Base-by-base conservation (phyloP, 2,888 invertebrate genomes). In the Galeopsomyia nigrocyanea region DNA sequence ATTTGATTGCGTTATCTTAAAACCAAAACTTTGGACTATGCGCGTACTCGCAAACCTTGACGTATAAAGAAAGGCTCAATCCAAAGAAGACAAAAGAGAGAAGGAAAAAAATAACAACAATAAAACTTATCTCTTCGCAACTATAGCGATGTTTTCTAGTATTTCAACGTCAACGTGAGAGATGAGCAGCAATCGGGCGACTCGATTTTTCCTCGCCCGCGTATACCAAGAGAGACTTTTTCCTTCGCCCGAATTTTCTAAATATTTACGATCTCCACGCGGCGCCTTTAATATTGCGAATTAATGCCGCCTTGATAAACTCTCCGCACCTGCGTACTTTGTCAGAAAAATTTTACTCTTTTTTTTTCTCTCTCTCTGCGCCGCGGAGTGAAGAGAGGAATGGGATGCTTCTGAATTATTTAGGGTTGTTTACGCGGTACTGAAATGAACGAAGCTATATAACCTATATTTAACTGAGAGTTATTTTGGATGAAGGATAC, bases 261-360 rank as follows among this genome's bases (percentile, higher is more conserved):
- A 68, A 73, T 73, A 73, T 73, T 73, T 68, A 73, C 64, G 68
- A 39, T 47, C 7, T 10, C 46, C 67, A 64, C 31, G 57, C 67
- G 68, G 64, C n/a, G 58, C 39, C 49, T 62, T 63, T 60, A 68
- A 73, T 73, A 73, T 73, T 63, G 22, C 57, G 66, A 61, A 72
- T 72, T 72, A 72, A 67, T 17, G 67, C 26, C 31, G n/a, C 2
- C 64, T 64, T 73, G 72, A 73, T 73, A 73, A 73, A 73, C 68
- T 73, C 72, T 17, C 46, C 19, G 53, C 71, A 67, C 62, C 71
- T 71, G 66, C n/a, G 66, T 31, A 31, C 16, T 39, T 39, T 39
- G 39, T 39, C 39, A 9, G 39, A 39, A 39, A 39, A 39, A 39
- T 39, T 7, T 39, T 39, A 39, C 39, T 50, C 19, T 55, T 39